Percentiles rank a stretch among this genome's conserved stretches.
phyloP scores from a whole-genome alignment of 2,113 vertebrate genomes.

The Clupea harengus region DNA sequence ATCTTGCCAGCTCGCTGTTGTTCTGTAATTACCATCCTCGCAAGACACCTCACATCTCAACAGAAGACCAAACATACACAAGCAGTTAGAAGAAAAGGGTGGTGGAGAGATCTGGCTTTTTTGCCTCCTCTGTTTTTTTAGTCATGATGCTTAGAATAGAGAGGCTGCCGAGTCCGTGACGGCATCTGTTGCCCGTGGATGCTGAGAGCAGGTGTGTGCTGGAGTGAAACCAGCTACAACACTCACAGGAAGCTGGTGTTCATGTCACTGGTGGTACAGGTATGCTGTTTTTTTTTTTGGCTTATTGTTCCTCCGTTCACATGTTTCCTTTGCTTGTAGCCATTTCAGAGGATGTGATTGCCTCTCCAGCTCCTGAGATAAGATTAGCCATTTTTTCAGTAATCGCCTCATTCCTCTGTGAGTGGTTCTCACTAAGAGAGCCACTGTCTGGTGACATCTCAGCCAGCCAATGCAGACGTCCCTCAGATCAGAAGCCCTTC shows the following conservation, averaged over 20 bases:
- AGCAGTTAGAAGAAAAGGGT: not conserved
- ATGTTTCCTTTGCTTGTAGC: not conserved
- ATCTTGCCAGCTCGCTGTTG: not conserved
- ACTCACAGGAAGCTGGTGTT: not conserved
- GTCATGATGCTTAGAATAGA: not conserved
- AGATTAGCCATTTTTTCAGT: not conserved
- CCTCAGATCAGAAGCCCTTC: not conserved
- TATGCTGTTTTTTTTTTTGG: not conserved
- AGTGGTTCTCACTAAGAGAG: not conserved
- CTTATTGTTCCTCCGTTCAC: not conserved
- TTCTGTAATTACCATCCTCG: conserved; percentile 53
- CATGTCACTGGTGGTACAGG: not conserved
- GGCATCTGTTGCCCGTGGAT: not conserved
- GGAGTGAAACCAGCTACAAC: not conserved
- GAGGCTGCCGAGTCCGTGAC: not conserved
- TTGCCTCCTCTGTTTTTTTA: not conserved
- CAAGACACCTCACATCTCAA: conserved; percentile 28
- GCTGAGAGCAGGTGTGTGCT: not conserved
- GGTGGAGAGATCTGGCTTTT: not conserved
- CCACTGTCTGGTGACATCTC: not conserved
- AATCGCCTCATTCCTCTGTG: not conserved
- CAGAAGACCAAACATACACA: conserved; percentile 1
- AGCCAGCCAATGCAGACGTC: not conserved
- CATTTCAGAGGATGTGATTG: not conserved
- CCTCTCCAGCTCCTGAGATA: not conserved